Conservation (phyloP, 2,113 vertebrate genomes). For the Hyperopisus bebe region DNA sequence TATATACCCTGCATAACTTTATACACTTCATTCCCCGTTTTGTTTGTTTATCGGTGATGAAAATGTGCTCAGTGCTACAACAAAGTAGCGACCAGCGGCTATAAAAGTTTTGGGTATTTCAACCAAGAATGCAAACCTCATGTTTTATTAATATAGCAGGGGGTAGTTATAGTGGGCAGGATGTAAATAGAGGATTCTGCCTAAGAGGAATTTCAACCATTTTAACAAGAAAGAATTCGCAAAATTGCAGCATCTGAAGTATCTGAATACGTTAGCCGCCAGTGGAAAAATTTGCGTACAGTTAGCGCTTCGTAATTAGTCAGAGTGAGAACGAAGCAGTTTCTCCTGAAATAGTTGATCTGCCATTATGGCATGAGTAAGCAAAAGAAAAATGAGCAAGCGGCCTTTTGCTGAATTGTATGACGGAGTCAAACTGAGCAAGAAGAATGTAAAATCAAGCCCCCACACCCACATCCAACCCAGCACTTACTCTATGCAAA, state of each 20-base stretch:
- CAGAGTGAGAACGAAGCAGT: constrained; percentile 29
- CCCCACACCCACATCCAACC: neutral
- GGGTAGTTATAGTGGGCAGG: neutral
- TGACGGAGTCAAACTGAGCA: neutral
- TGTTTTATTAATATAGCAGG: constrained; percentile 2
- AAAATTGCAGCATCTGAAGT: neutral
- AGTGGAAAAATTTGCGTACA: neutral
- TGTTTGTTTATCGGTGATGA: neutral
- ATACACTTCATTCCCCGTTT: neutral
- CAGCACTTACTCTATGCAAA: neutral
- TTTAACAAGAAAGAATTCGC: neutral
- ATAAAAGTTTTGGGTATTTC: neutral
- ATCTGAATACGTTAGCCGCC: neutral
- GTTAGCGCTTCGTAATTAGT: constrained; percentile 36
- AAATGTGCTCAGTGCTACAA: neutral
- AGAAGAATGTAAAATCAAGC: neutral
- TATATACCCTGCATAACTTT: neutral
- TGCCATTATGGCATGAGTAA: constrained; percentile 27
- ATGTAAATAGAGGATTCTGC: neutral
- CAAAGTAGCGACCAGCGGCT: neutral
- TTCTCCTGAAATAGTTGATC: constrained; percentile 27
- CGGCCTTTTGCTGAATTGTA: constrained; percentile 22
- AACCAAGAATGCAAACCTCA: neutral
- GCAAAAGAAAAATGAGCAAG: constrained; percentile 19
- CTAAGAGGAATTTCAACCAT: neutral